These are phyloP conservation scores for Arvicola amphibius DNA, from an alignment of 2,797 vertebrate genomes.

Conservation along the genomic window DNA sequence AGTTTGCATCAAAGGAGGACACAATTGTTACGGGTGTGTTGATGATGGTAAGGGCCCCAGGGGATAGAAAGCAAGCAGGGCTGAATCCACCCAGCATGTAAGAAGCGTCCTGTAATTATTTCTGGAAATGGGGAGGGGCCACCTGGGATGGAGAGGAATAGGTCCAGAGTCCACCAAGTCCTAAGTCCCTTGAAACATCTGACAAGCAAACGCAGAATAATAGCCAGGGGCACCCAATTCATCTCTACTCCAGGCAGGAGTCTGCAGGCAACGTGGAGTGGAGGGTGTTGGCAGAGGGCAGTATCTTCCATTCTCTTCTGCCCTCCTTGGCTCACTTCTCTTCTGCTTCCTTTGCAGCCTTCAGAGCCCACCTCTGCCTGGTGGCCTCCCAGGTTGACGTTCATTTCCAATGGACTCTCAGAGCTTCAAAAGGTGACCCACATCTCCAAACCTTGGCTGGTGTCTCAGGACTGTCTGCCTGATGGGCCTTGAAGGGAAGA, in stretches of 20 bases:
- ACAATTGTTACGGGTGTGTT: no score
- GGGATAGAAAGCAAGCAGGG: neutral
- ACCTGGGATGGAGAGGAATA: neutral
- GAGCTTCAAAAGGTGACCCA: conserved; percentile 22
- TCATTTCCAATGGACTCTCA: neutral
- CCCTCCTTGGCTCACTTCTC: neutral
- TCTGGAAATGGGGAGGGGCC: neutral
- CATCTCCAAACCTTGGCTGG: conserved; percentile 9
- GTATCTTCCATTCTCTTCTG: neutral
- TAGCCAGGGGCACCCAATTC: neutral
- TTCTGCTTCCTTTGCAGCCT: neutral
- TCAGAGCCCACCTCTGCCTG: neutral
- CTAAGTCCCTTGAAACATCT: neutral
- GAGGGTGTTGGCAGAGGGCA: neutral
- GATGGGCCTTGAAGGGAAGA: neutral
- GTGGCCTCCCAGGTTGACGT: neutral
- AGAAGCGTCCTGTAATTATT: neutral
- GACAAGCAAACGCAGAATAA: neutral
- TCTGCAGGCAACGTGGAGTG: neutral
- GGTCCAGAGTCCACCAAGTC: conserved; percentile 31
- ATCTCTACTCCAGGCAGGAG: neutral
- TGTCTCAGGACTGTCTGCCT: neutral
- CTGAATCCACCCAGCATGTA: neutral
- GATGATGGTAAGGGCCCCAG: neutral
- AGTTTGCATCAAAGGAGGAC: conserved; percentile 16